A percentile compares a stretch with the other conserved stretches of the same genome.
Evolutionary conservation across 2,113 vertebrate species (phyloP).

Genomic region (Rhinolophus sinicus): DNA sequence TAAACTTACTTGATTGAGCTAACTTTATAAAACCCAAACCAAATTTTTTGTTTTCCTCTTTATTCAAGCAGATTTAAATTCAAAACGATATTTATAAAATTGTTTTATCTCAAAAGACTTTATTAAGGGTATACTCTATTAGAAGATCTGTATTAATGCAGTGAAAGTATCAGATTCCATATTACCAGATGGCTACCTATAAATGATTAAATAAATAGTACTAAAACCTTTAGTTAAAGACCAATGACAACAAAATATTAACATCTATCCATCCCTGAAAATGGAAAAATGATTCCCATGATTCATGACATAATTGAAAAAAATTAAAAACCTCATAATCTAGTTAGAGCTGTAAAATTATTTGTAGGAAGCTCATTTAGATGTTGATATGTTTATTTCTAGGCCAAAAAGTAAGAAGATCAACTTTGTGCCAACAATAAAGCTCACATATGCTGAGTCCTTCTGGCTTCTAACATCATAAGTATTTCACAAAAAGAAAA

Average conservation of each 20-base stretch:
- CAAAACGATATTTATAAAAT: constrained; percentile 27
- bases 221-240: constrained; percentile 16
- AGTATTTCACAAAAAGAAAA: constrained; percentile 34
- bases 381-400: constrained; percentile 72
- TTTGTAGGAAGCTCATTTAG: constrained; percentile 69
- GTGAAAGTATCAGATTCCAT: background rate
- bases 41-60: background rate
- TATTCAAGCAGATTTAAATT: background rate
- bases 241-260: constrained; percentile 45
- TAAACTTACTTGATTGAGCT: background rate
- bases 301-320: constrained; percentile 58
- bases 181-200: background rate
- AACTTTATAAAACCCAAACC: constrained; percentile 9
- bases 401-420: constrained; percentile 61
- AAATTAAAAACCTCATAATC: constrained; percentile 14
- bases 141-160: background rate
- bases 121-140: background rate
- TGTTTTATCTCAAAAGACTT: background rate
- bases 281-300: background rate
- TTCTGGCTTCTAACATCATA: constrained; percentile 54
- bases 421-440: constrained; percentile 55
- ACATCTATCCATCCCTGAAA: background rate
- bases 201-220: constrained; percentile 49
- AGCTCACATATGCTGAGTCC: constrained; percentile 24
- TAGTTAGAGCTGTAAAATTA: constrained; percentile 59